Base-by-base conservation (phyloP, 2,113 vertebrate genomes). In the Syrrhaptes paradoxus region DNA sequence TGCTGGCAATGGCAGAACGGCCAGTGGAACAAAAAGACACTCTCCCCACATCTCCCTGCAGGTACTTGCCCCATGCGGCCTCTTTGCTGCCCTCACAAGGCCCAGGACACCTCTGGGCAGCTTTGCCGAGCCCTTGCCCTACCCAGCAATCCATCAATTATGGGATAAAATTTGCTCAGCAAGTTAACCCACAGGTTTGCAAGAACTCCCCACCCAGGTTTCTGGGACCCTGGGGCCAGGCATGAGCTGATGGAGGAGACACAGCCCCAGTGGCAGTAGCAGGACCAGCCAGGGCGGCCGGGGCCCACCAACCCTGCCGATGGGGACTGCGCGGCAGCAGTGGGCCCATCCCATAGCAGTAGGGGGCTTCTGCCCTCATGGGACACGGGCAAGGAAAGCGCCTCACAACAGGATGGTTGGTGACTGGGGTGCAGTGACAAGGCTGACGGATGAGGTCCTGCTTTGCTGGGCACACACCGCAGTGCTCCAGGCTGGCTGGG, bases 221-320 rank as follows among this genome's bases (percentile, higher is more conserved):
- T 97, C 96, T 90, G 97, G 97, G 48, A 96, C 97, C 7, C 96
- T 96, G 8, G 98, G 93, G 43, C 93, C 98, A 59, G 92, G 98
- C 54, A 96, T 21, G 97, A 98, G 25, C 97, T 98, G 80, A 98
- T 97, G 1, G 98, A 98, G 95, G 98, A 98, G 97, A 98, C 96
- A 93, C 98, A 72, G 26, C 98, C 48, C 45, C 97, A 70, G 97
- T 98, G 21, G 95, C 97, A 65, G 98, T 98, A 97, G 98, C 97
- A 97, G 9, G 29, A 24, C 41, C 8, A 11, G 20, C 6, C 11
- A 4, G 14, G 12, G 17, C 2, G 14, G 25, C 31, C 46, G 10
- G 25, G 41, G 15, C 7, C 8, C 34, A 29, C 8, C 11, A 20
- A 52, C 20, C 11, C 38, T 38, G 71, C 11, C 9, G 28, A 5